A percentile compares a stretch with the other conserved stretches of the same genome.
Conservation (phyloP, 2,888 invertebrate species). For the Resseliella maxima region DNA sequence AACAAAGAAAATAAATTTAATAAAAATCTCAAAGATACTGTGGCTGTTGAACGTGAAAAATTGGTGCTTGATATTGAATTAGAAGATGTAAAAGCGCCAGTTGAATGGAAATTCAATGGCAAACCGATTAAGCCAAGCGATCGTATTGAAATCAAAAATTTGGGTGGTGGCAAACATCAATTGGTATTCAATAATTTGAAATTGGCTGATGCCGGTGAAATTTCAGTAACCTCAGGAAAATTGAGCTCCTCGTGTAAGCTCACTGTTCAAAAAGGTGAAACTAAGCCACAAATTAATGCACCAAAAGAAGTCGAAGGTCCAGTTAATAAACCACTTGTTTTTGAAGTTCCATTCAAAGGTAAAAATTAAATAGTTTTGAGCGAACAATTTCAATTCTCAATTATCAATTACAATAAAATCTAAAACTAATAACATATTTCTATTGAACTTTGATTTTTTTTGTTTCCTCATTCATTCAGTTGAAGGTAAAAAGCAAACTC, state of each 20-base stretch:
- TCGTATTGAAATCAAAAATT: slow-evolving; percentile 87
- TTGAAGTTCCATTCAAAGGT: slow-evolving; percentile 90
- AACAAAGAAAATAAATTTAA: slow-evolving; percentile 98
- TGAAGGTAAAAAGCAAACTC: slow-evolving; percentile 87
- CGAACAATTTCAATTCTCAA: not conserved
- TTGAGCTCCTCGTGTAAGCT: slow-evolving; percentile 84
- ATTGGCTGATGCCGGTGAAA: slow-evolving; percentile 86
- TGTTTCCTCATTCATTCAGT: slow-evolving; percentile 69
- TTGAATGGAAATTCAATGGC: slow-evolving; percentile 95
- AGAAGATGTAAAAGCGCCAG: slow-evolving; percentile 94
- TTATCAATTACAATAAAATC: slow-evolving; percentile 3
- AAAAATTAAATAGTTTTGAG: slow-evolving; percentile 59
- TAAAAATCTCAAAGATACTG: slow-evolving; percentile 95
- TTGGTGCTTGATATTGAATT: slow-evolving; percentile 92
- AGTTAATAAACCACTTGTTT: slow-evolving; percentile 86
- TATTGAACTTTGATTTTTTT: not conserved
- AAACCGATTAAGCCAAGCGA: slow-evolving; percentile 84
- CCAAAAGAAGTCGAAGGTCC: slow-evolving; percentile 92
- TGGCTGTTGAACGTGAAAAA: slow-evolving; percentile 91
- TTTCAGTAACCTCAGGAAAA: slow-evolving; percentile 87
- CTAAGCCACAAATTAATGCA: slow-evolving; percentile 89
- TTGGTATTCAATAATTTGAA: slow-evolving; percentile 88
- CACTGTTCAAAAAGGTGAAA: slow-evolving; percentile 89
- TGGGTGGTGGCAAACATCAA: slow-evolving; percentile 94
- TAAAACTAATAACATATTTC: not conserved